phyloP scores from a whole-genome alignment of 2,113 vertebrate species.

The Acinonyx jubatus region DNA sequence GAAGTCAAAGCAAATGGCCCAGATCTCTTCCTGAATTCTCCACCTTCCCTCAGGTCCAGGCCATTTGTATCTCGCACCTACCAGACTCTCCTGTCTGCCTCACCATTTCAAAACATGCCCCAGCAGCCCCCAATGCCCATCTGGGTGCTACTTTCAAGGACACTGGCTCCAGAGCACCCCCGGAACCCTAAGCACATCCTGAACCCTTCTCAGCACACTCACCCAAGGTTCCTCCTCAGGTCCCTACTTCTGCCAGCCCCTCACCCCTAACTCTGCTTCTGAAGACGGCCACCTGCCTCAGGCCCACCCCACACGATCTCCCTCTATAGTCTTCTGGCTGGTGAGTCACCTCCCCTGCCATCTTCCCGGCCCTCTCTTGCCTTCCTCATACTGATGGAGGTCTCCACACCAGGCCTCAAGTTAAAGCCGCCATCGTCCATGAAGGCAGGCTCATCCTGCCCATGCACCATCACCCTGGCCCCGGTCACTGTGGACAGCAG shows the following conservation, averaged over 20 bases:
- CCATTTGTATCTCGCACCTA: neutral
- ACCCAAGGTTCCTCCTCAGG: neutral
- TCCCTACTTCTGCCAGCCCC: neutral
- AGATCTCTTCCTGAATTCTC: neutral
- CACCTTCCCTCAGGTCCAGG: neutral
- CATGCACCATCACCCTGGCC: conserved; percentile 87
- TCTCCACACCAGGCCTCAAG: conserved; percentile 86
- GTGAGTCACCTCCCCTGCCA: rapidly evolving
- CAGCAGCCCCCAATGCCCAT: neutral
- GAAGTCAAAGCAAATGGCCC: neutral
- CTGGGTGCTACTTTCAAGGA: neutral
- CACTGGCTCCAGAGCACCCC: neutral
- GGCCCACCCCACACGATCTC: neutral
- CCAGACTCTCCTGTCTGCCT: neutral
- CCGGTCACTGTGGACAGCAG: conserved; percentile 88
- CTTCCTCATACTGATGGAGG: conserved; percentile 89
- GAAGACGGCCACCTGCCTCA: neutral
- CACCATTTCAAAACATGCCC: neutral
- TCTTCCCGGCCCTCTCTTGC: conserved; percentile 54
- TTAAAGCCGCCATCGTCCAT: conserved; percentile 91
- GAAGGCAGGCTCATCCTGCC: conserved; percentile 86
- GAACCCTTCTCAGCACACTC: neutral
- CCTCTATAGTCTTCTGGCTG: neutral
- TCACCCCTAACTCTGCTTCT: neutral
- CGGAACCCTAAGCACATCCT: neutral